phyloP scores from a whole-genome alignment of 2,113 vertebrate species.

The Heptranchias perlo region DNA sequence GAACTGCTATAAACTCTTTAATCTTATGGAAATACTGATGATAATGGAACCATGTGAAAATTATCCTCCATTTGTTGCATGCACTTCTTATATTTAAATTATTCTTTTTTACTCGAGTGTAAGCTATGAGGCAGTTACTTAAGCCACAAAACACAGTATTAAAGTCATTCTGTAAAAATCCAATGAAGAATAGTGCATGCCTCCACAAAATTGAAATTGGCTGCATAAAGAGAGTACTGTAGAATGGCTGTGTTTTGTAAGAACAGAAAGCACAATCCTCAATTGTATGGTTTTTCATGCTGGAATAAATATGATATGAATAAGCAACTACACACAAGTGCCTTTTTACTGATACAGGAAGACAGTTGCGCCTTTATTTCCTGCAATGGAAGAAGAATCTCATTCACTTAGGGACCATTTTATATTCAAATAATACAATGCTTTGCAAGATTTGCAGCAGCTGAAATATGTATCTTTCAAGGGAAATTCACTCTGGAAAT shows the following conservation, averaged over 20 bases:
- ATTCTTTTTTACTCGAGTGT: not conserved
- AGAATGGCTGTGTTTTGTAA: not conserved
- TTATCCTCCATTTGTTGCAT: too few species aligned
- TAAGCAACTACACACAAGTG: constrained; percentile 16
- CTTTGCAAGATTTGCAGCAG: not conserved
- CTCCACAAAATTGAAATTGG: not conserved
- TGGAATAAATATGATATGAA: constrained; percentile 18
- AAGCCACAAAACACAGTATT: not conserved
- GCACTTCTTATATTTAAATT: not conserved
- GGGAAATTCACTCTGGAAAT: not conserved
- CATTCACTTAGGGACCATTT: constrained; percentile 11
- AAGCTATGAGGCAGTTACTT: not conserved
- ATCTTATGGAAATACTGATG: not conserved
- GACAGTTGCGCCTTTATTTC: constrained; percentile 1
- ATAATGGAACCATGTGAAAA: not conserved
- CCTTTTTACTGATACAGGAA: constrained; percentile 19
- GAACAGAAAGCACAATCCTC: constrained; percentile 5
- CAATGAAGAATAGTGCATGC: not conserved
- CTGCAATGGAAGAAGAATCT: not conserved
- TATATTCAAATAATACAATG: constrained; percentile 22
- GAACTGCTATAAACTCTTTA: not conserved
- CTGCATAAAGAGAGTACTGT: not conserved
- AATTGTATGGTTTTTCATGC: not conserved
- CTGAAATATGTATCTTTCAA: constrained; percentile 11
- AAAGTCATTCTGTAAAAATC: not conserved